Percentiles rank a stretch among this genome's conserved stretches.
Conservation (phyloP, 2,888 invertebrate genomes). For the Harpalus rufipes region DNA sequence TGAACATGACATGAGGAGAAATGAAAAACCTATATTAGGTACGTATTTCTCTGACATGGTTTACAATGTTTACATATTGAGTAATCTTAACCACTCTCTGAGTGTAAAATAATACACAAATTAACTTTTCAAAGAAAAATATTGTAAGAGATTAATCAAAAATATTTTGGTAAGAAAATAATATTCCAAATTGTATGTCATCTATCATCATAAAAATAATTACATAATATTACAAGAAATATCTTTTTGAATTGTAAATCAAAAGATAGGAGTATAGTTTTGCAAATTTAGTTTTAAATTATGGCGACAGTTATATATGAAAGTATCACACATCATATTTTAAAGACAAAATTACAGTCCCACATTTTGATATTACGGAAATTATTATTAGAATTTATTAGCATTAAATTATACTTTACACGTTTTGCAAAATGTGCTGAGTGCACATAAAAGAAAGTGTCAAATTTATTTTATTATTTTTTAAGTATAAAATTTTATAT, state of each 20-base stretch:
- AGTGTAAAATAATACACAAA: no score
- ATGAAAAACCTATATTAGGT: no score
- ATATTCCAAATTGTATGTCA: neutral
- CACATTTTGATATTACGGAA: neutral
- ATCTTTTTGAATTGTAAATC: neutral
- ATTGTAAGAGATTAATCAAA: no score
- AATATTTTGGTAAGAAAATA: neutral
- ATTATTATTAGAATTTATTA: neutral
- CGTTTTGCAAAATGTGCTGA: neutral
- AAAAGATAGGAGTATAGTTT: neutral
- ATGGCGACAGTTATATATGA: no score
- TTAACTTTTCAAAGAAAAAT: neutral
- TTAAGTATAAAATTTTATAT: no score
- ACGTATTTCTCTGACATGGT: no score
- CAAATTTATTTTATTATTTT: neutral
- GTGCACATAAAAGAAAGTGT: neutral
- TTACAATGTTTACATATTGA: no score
- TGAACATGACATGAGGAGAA: no score
- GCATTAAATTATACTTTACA: neutral
- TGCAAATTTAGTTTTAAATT: neutral
- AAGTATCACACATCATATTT: neutral
- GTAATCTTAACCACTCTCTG: no score
- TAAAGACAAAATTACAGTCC: neutral
- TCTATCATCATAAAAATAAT: constrained; percentile 4
- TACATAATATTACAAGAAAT: neutral